Conservation (phyloP, 2,113 vertebrate species). For the Hypomesus transpacificus region DNA sequence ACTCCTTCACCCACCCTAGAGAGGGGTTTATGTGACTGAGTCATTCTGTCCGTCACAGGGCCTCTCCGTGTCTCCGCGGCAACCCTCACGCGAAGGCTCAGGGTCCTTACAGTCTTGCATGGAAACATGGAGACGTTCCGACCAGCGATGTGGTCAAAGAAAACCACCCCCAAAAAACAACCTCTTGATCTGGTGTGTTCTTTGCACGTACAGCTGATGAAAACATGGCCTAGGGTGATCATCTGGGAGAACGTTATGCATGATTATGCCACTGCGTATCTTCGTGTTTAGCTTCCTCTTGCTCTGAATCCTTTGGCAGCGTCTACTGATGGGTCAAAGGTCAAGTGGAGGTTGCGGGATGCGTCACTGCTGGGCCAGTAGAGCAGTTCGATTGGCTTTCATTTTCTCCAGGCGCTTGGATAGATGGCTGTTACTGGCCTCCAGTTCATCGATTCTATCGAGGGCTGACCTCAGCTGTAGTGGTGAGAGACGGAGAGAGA, state of each 20-base stretch:
- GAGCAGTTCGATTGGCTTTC: conserved; percentile 83
- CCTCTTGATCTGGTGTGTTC: background rate
- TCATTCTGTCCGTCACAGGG: background rate
- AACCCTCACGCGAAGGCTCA: background rate
- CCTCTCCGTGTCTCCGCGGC: background rate
- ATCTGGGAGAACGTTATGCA: background rate
- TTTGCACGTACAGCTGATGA: background rate
- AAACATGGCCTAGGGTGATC: background rate
- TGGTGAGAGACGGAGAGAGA: too few species aligned
- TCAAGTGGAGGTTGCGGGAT: background rate
- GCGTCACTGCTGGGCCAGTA: conserved; percentile 53
- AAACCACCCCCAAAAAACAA: background rate
- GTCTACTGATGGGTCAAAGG: conserved; percentile 1
- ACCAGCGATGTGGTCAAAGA: background rate
- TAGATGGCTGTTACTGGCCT: conserved; percentile 85
- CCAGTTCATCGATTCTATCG: conserved; percentile 87
- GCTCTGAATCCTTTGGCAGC: background rate
- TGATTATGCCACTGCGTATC: background rate
- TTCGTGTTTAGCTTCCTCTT: background rate
- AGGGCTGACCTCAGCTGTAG: conserved; percentile 84
- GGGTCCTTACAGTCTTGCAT: background rate
- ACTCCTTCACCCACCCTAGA: background rate
- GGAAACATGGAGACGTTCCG: background rate
- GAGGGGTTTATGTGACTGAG: background rate
- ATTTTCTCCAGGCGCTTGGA: conserved; percentile 92